These are phyloP conservation scores for Drosophila equinoxialis DNA, from an alignment of 1,140 invertebrate genomes.

Conservation along the genomic window DNA sequence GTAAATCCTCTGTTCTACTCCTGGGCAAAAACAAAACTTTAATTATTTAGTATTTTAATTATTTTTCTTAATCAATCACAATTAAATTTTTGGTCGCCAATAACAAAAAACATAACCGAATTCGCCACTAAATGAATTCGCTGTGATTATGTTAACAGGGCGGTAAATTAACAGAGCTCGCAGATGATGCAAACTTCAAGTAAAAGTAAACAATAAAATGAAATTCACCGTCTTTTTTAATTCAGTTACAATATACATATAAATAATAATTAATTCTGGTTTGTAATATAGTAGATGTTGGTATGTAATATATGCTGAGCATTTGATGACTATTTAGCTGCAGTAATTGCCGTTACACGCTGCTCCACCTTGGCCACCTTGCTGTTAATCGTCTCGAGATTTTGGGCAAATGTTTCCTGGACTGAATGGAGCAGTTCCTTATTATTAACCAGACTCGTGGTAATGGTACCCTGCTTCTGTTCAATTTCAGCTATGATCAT, in stretches of 20 bases:
- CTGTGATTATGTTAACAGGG: background rate
- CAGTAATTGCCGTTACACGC: constrained; percentile 85
- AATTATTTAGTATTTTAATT: background rate
- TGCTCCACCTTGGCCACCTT: constrained; percentile 90
- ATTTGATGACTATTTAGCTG: constrained; percentile 47
- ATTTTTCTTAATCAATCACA: background rate
- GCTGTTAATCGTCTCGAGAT: constrained; percentile 89
- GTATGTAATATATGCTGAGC: constrained; percentile 11
- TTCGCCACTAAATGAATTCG: background rate
- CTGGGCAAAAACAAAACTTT: background rate
- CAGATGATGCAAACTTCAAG: background rate
- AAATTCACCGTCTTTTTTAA: background rate
- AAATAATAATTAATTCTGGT: constrained; percentile 13
- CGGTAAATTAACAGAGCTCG: background rate
- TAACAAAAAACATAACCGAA: background rate
- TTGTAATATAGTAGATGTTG: background rate
- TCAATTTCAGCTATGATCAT: constrained; percentile 93
- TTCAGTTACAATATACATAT: constrained; percentile 19
- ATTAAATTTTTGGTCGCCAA: background rate
- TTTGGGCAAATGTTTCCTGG: constrained; percentile 90
- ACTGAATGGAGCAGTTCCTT: constrained; percentile 91
- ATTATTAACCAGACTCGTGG: constrained; percentile 88
- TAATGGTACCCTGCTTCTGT: constrained; percentile 90
- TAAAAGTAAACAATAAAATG: too few relatives aligned
- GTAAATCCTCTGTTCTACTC: background rate